These are phyloP conservation scores for Danio tinwini DNA, from an alignment of 2,797 vertebrate genomes.

Conservation along the genomic window DNA sequence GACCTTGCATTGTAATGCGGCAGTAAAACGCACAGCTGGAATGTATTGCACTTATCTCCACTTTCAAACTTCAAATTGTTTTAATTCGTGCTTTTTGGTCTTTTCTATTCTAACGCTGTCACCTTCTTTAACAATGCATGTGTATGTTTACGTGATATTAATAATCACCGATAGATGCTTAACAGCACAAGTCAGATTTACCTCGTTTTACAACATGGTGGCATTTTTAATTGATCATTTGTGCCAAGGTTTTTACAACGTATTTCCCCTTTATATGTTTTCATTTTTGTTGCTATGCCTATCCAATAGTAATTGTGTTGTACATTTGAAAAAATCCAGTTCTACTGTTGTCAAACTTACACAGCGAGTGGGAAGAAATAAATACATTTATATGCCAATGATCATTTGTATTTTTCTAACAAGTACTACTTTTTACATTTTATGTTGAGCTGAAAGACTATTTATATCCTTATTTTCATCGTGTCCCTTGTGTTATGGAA, in stretches of 20 bases:
- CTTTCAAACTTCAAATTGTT: constrained; percentile 77
- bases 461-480: constrained; percentile 74
- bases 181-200: constrained; percentile 59
- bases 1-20: constrained; percentile 56
- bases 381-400: constrained; percentile 88
- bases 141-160: constrained; percentile 77
- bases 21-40: constrained; percentile 67
- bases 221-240: constrained; percentile 76
- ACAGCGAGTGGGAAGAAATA: constrained; percentile 82
- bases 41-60: constrained; percentile 81
- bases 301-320: constrained; percentile 83
- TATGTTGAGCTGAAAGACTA: constrained; percentile 73
- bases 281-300: constrained; percentile 81
- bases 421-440: constrained; percentile 80
- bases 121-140: constrained; percentile 79
- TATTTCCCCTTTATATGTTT: constrained; percentile 61
- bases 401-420: constrained; percentile 89
- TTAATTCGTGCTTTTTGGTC: constrained; percentile 79
- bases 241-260: constrained; percentile 73
- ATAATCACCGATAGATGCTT: constrained; percentile 70
- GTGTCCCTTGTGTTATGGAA: constrained; percentile 73
- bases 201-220: constrained; percentile 77
- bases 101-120: constrained; percentile 75
- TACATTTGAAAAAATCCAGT: constrained; percentile 76
- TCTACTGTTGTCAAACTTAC: constrained; percentile 82